Percentiles rank a stretch among this genome's conserved stretches.
These are phyloP conservation scores for Neoarius graeffei DNA, from an alignment of 2,113 vertebrate species.

Conservation along the genomic window DNA sequence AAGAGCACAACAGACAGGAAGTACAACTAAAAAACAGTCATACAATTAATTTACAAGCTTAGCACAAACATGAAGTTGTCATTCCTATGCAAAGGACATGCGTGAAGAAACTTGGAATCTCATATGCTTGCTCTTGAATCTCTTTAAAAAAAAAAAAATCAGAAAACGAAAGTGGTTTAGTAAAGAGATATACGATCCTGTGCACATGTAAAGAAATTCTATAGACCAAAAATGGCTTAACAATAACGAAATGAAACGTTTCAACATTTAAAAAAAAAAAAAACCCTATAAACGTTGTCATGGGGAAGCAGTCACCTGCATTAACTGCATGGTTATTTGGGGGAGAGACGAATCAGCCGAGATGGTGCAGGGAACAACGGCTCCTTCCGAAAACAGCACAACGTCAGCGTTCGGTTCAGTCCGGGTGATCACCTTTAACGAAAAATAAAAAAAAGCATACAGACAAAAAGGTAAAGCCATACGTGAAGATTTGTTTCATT, in stretches of 20 bases:
- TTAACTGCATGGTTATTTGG: constrained; percentile 75
- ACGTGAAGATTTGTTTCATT: background rate
- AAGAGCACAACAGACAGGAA: constrained; percentile 1
- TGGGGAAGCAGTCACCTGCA: constrained; percentile 72
- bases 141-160: too few relatives aligned
- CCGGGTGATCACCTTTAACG: constrained; percentile 77
- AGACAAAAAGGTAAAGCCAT: background rate
- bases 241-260: too few relatives aligned
- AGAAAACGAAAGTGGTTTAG: too few relatives aligned
- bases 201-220: too few relatives aligned
- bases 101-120: background rate
- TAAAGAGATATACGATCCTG: too few relatives aligned
- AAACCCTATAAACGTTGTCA: background rate
- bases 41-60: background rate
- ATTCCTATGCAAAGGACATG: background rate
- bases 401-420: constrained; percentile 80
- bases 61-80: background rate
- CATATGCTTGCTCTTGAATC: too few relatives aligned
- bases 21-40: background rate
- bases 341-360: constrained; percentile 82
- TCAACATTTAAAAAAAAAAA: too few relatives aligned
- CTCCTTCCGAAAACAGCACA: constrained; percentile 83
- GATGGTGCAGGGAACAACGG: constrained; percentile 78
- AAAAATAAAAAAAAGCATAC: background rate
- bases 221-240: too few relatives aligned